Percentiles rank a stretch among this genome's conserved stretches.
Conservation (phyloP, 2,888 invertebrate genomes). For the Metopia argyrocephala region DNA sequence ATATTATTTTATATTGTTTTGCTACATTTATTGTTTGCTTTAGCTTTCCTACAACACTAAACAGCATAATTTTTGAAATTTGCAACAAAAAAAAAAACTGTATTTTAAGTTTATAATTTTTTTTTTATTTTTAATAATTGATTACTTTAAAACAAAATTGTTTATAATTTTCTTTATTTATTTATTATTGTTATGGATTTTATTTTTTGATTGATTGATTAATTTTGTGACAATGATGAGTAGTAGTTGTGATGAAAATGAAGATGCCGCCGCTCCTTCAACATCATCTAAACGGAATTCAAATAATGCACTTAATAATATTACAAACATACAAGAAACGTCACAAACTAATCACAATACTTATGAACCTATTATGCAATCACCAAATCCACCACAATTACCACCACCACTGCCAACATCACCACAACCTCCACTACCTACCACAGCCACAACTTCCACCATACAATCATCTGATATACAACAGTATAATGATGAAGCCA, state of each 20-base stretch:
- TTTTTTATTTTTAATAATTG: slow-evolving; percentile 16
- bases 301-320: slow-evolving; percentile 68
- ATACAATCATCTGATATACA: slow-evolving; percentile 71
- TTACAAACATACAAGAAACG: slow-evolving; percentile 66
- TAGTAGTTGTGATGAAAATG: slow-evolving; percentile 73
- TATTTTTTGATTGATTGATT: slow-evolving; percentile 62
- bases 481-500: slow-evolving; percentile 70
- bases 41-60: background rate
- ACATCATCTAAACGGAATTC: slow-evolving; percentile 73
- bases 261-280: slow-evolving; percentile 67
- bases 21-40: slow-evolving; percentile 45
- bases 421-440: slow-evolving; percentile 64
- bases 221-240: slow-evolving; percentile 41
- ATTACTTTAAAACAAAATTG: slow-evolving; percentile 17
- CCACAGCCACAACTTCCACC: slow-evolving; percentile 71
- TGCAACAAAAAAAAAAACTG: background rate
- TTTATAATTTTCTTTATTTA: slow-evolving; percentile 48
- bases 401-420: slow-evolving; percentile 60
- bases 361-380: slow-evolving; percentile 66
- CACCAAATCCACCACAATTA: slow-evolving; percentile 67
- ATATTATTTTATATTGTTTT: slow-evolving; percentile 33
- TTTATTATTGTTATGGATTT: slow-evolving; percentile 62
- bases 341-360: slow-evolving; percentile 67
- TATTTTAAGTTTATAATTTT: background rate
- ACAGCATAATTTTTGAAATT: background rate